Percentiles rank a stretch among this genome's conserved stretches.
phyloP scores from a whole-genome alignment of 2,888 invertebrate genomes.

The Rotaria macrura region DNA sequence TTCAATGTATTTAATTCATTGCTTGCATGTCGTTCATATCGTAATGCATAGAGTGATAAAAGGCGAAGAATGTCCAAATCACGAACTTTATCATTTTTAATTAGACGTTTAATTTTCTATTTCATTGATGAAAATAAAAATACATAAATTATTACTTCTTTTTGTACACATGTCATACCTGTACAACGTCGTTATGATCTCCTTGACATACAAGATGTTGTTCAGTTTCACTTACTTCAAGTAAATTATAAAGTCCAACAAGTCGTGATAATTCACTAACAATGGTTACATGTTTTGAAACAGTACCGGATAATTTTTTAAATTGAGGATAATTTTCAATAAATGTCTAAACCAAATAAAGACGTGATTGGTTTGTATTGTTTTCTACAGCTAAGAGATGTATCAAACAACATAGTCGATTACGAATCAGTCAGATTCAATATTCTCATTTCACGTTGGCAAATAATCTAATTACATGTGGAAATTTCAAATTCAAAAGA shows the following conservation, averaged over 20 bases:
- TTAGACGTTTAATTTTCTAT: constrained; percentile 29
- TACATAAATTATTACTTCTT: too few species aligned
- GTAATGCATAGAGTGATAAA: constrained; percentile 79
- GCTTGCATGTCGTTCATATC: constrained; percentile 74
- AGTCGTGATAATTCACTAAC: constrained; percentile 82
- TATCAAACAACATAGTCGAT: too few species aligned
- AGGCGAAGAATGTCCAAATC: constrained; percentile 72
- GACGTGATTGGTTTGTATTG: too few species aligned
- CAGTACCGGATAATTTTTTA: constrained; percentile 65
- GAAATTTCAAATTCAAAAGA: too few species aligned
- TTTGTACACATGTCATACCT: constrained; percentile 51
- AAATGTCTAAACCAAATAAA: constrained; percentile 57
- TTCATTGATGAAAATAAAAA: neutral
- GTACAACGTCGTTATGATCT: constrained; percentile 56
- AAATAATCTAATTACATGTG: too few species aligned
- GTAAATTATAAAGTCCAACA: constrained; percentile 62
- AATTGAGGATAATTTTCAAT: constrained; percentile 96
- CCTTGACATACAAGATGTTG: constrained; percentile 65
- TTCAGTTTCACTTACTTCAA: constrained; percentile 82
- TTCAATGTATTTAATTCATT: constrained; percentile 66
- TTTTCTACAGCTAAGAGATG: too few species aligned
- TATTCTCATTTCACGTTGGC: too few species aligned
- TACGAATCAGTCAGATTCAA: too few species aligned
- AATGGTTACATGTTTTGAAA: constrained; percentile 89
- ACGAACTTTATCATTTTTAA: constrained; percentile 59